Conservation (phyloP, 2,888 invertebrate genomes). For the Cephus rjabovi region DNA sequence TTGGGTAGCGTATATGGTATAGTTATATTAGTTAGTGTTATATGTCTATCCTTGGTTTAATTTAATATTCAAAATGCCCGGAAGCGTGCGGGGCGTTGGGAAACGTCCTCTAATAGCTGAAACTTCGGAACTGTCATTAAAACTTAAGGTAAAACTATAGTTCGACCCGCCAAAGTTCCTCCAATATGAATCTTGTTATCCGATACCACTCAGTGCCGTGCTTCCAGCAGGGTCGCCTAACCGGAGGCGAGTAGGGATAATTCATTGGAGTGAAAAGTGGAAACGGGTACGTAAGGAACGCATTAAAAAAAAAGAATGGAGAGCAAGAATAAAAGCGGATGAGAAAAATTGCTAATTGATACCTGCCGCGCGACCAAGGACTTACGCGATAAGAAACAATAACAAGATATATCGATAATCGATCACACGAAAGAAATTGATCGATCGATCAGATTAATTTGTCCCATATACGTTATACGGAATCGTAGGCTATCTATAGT, state of each 20-base stretch:
- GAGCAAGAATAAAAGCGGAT: too few relatives aligned
- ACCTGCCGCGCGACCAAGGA: too few relatives aligned
- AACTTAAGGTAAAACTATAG: constrained; percentile 48
- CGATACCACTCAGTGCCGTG: constrained; percentile 9
- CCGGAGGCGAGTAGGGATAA: constrained; percentile 18
- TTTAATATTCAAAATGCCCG: constrained; percentile 29
- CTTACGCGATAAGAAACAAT: too few relatives aligned
- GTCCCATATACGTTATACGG: too few relatives aligned
- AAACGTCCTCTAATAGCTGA: constrained; percentile 3
- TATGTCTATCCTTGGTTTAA: constrained; percentile 19
- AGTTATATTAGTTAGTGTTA: too few relatives aligned
- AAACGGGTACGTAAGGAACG: not conserved
- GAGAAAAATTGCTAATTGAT: too few relatives aligned
- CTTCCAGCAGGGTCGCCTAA: constrained; percentile 19
- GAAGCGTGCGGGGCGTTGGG: constrained; percentile 26
- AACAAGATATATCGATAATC: too few relatives aligned
- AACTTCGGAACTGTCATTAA: constrained; percentile 48
- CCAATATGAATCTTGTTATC: constrained; percentile 38
- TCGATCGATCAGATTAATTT: too few relatives aligned
- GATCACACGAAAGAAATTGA: too few relatives aligned
- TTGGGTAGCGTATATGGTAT: too few relatives aligned
- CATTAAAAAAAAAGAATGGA: too few relatives aligned
- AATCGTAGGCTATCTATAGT: too few relatives aligned
- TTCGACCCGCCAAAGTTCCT: constrained; percentile 13
- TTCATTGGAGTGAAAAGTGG: constrained; percentile 20